Base-by-base conservation (phyloP, 2,888 invertebrate species). In the Macrosoma leucophasiata region DNA sequence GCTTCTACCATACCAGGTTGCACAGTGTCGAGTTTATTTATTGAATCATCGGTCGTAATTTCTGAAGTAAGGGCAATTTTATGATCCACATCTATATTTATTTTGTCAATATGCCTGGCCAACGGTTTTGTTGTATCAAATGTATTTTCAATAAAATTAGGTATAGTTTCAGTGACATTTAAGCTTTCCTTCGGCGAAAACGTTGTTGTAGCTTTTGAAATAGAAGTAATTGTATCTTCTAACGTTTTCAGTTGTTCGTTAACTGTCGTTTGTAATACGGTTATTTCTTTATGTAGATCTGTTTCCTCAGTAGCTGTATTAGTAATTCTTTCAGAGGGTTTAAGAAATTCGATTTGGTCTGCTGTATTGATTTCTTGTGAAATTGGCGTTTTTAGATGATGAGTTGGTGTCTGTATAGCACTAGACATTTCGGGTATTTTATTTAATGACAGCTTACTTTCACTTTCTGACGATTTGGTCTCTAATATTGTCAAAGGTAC, bases 401-500 rank as follows among this genome's bases (percentile, higher is more conserved):
- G 68, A 0, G 71, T 60, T 8, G 70, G 55, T 10, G 55, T 43
- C 17, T 59, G 43, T 44, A 61, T 62, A 7, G 75, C 72, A 25
- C 51, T 55, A 5, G 57, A 43, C 1, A 29, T 25, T 25, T 50
- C 63, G 8, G 76, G 63, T 7, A 55, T 56, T 48, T 58, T 63
- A 26, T 59, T 53, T 9, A 75, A 42, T 13, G 61, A 54, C 10
- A 92, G 69, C 15, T 77, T 65, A 13, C 81, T 84, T 74, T 93
- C 93, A 43, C 85, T 87, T 68, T 94, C 93, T 18, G 87, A 79
- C 0, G 77, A 64, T 53, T 90, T 87, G 0, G 87, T 88, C 66
- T 91, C 87, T 30, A 75, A 85, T 3, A 93, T 63, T 42, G 87
- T 82, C 29, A 93, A 46, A 33, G 91, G 81, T 47, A 87, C 82